These are phyloP conservation scores for Pandemis heparana DNA, from an alignment of 2,888 invertebrate species.

Conservation along the genomic window DNA sequence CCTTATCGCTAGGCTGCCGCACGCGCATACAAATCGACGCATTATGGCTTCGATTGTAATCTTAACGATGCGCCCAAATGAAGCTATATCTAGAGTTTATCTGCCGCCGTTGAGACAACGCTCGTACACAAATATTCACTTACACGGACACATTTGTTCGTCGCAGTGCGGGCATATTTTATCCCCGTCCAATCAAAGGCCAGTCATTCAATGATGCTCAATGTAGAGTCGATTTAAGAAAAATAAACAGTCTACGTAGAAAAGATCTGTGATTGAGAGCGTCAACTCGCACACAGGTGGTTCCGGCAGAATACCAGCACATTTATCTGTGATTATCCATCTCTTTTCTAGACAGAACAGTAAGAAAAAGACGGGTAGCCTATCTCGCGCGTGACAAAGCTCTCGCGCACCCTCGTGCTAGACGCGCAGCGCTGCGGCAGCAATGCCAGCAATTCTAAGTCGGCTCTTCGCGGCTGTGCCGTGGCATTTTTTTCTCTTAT, in stretches of 20 bases:
- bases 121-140: constrained; percentile 31
- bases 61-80: constrained; percentile 71
- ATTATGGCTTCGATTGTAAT: constrained; percentile 70
- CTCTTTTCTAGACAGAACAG: no score
- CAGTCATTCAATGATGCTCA: background rate
- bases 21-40: constrained; percentile 77
- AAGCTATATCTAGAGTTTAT: constrained; percentile 71
- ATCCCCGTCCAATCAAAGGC: background rate
- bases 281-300: no score
- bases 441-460: no score
- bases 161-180: background rate
- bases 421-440: no score
- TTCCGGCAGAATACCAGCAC: no score
- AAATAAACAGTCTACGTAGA: background rate
- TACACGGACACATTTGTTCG: constrained; percentile 9
- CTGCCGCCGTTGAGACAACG: constrained; percentile 40
- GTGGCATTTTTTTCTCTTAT: no score
- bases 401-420: no score
- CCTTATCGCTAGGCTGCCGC: constrained; percentile 67
- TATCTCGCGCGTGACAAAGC: no score
- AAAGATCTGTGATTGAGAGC: no score
- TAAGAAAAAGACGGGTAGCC: no score
- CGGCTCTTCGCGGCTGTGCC: no score
- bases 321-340: no score
- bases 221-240: background rate